Base-by-base conservation (phyloP, 1,140 invertebrate species). In the Ericerus pela region DNA sequence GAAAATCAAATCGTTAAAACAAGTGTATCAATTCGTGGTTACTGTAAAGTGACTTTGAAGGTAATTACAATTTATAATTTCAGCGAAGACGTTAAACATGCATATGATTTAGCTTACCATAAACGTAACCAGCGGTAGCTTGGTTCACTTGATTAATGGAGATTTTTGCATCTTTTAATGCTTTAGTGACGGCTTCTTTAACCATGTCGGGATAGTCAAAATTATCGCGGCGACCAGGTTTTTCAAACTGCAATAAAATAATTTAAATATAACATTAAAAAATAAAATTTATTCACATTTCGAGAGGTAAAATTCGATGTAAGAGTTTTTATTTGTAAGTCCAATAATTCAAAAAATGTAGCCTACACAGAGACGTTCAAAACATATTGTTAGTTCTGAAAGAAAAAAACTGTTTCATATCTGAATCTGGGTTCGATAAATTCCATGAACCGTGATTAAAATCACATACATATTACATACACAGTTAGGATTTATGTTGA, bases 181-280 rank as follows among this genome's bases (percentile, higher is more conserved):
- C 94, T 62, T 88, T 91, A 14, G 76, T 78, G 0, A 95, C 88
- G 8, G 93, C 85, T 75, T 98, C 94, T 67, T 88, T 86, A 10
- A 85, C 91, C 79, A 97, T 85, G 60, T 93, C 79, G 0, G 94
- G 94, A 68, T 98, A 99, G 70, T 97, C 95, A 63, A 83, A 80
- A 59, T 85, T 75, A 29, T 81, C 74, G 61, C 80, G 73, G 37
- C 73, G 74, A 24, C 87, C 88, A 27, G 95, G 94, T 70, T 97
- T 97, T 61, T 84, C 81, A 73, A 92, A 92, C 76, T 83, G 61
- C 29, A 62, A 61, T 22, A 59, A 58, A 59, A 38, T 56, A n/a
- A n/a, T n/a, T n/a, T n/a, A n/a, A n/a, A n/a, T n/a, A n/a, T n/a
- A n/a, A n/a, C n/a, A n/a, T n/a, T n/a, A n/a, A n/a, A n/a, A n/a